Evolutionary conservation across 2,113 vertebrate species (phyloP).

Genomic region (Suncus etruscus): DNA sequence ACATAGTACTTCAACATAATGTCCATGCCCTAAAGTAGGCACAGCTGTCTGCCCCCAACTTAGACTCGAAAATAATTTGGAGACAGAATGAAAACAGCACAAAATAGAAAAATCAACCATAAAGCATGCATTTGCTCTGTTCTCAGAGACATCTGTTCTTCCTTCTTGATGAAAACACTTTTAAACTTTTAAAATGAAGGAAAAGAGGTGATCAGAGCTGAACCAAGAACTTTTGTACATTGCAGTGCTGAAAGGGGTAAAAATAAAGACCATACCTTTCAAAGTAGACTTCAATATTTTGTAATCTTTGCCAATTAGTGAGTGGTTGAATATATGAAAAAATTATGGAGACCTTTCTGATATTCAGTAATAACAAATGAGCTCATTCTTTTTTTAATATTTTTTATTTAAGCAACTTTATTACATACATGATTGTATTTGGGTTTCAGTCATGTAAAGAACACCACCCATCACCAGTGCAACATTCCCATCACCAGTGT

Average conservation of each 20-base stretch:
- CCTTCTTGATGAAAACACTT: not conserved
- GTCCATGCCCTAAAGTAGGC: not conserved
- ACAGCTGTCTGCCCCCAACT: not conserved
- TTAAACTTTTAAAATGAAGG: not conserved
- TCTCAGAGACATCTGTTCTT: not conserved
- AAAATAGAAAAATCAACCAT: not conserved
- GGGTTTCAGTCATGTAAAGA: too few species aligned
- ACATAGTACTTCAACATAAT: conserved; percentile 20
- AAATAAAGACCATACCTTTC: not conserved
- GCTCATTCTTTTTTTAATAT: too few species aligned
- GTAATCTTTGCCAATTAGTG: not conserved
- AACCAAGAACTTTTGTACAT: not conserved
- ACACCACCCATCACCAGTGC: too few species aligned
- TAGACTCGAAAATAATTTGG: not conserved
- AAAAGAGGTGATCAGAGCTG: not conserved
- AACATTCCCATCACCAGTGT: too few species aligned
- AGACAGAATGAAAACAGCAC: not conserved
- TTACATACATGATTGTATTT: too few species aligned
- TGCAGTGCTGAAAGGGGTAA: not conserved
- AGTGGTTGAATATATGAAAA: not conserved
- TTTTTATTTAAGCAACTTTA: too few species aligned
- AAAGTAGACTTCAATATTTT: not conserved
- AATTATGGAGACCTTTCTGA: not conserved
- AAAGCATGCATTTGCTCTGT: not conserved
- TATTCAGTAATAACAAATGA: not conserved